Evolutionary conservation across 2,797 vertebrate genomes (phyloP).

Genomic region (Gymnocypris eckloni): DNA sequence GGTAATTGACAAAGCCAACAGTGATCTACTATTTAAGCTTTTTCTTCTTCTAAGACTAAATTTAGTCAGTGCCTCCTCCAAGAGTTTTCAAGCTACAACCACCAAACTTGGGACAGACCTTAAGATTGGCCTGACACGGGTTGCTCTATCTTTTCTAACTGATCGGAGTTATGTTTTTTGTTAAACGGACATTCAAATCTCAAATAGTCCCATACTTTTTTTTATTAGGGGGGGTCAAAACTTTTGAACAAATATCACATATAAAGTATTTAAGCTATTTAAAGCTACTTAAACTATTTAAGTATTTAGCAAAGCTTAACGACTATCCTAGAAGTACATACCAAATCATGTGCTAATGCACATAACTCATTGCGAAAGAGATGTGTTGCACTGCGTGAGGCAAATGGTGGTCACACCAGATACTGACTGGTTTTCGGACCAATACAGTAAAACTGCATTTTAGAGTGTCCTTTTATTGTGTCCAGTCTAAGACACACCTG

Average conservation of each 20-base stretch:
- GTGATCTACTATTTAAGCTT: background rate
- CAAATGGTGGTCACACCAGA: too few species aligned
- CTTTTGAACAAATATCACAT: background rate
- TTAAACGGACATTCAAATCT: background rate
- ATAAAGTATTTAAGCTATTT: background rate
- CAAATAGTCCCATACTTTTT: background rate
- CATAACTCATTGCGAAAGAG: too few species aligned
- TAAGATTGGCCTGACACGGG: background rate
- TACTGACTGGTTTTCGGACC: too few species aligned
- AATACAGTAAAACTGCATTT: too few species aligned
- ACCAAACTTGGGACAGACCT: background rate
- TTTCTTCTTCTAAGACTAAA: background rate
- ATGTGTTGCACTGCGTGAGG: too few species aligned
- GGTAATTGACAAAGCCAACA: background rate
- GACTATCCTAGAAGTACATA: background rate
- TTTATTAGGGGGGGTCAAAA: background rate
- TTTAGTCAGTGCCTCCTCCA: background rate
- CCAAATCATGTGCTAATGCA: background rate
- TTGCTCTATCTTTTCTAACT: background rate
- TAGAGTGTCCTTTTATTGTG: too few species aligned
- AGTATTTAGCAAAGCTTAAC: background rate
- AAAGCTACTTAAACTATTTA: too few species aligned
- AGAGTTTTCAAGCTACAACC: background rate
- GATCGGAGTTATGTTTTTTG: background rate
- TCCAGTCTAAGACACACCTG: too few species aligned